Evolutionary conservation across 2,113 vertebrate genomes (phyloP).

Genomic region (Sturnus vulgaris): DNA sequence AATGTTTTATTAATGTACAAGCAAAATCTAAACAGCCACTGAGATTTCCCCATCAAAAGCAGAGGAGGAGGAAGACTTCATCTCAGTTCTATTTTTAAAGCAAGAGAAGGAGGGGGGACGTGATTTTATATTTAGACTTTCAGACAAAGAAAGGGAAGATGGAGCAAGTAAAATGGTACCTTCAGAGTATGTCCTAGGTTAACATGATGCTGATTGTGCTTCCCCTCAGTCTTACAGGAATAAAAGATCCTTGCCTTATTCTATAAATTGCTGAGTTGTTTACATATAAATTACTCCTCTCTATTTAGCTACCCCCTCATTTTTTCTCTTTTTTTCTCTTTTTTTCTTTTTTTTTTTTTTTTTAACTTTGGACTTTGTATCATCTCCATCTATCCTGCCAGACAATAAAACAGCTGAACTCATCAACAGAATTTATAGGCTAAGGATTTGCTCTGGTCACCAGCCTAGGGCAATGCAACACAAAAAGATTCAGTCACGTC

Average conservation of each 20-base stretch:
- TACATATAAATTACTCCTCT: conserved; percentile 42
- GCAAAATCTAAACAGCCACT: conserved; percentile 35
- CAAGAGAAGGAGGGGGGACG: not conserved
- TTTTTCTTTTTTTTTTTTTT: not conserved
- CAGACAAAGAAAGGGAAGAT: conserved; percentile 19
- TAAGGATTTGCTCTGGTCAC: conserved; percentile 21
- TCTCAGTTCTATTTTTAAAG: conserved; percentile 55
- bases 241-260: not conserved
- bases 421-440: conserved; percentile 27
- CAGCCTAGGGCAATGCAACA: not conserved
- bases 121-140: conserved; percentile 49
- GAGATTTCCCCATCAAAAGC: conserved; percentile 22
- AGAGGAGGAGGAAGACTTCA: not conserved
- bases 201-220: conserved; percentile 1
- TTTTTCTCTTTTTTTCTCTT: not conserved
- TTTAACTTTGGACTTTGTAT: conserved; percentile 9
- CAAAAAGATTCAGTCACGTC: not conserved
- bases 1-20: conserved; percentile 60
- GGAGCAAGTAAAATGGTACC: not conserved
- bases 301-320: not conserved
- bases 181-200: not conserved
- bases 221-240: not conserved
- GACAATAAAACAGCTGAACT: conserved; percentile 48
- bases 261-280: conserved; percentile 36
- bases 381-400: conserved; percentile 20